phyloP scores from a whole-genome alignment of 1,140 invertebrate species.

The Vanessa tameamea region DNA sequence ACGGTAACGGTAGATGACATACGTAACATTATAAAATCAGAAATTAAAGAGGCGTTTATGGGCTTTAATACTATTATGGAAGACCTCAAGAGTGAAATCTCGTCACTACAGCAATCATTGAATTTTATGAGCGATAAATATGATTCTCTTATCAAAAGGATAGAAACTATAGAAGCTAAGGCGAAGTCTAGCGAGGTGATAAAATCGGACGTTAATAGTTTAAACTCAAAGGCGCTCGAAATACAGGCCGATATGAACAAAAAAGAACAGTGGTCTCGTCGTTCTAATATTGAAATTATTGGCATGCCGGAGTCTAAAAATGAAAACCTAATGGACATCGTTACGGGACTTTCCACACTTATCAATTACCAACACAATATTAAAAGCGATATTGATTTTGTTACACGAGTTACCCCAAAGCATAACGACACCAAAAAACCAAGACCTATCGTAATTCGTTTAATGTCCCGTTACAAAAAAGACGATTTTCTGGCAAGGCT shows the following conservation, averaged over 20 bases:
- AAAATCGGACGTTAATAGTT: slow-evolving; percentile 15
- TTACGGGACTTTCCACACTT: background rate
- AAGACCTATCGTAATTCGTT: slow-evolving; percentile 13
- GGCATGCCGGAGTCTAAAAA: slow-evolving; percentile 12
- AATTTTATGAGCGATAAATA: slow-evolving; percentile 15
- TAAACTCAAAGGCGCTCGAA: slow-evolving; percentile 2
- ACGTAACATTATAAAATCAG: slow-evolving; percentile 14
- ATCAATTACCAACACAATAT: background rate
- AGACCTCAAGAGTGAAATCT: slow-evolving; percentile 13
- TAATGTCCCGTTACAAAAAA: slow-evolving; percentile 12
- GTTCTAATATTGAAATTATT: slow-evolving; percentile 16
- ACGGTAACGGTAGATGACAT: slow-evolving; percentile 8
- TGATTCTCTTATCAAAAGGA: slow-evolving; percentile 11
- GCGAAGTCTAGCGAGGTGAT: slow-evolving; percentile 5
- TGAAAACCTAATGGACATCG: slow-evolving; percentile 6
- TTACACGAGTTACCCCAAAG: slow-evolving; percentile 12
- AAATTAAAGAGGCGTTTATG: slow-evolving; percentile 14
- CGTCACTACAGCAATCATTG: slow-evolving; percentile 7
- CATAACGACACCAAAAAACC: slow-evolving; percentile 9
- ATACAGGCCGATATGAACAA: slow-evolving; percentile 14
- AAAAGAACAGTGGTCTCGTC: slow-evolving; percentile 17
- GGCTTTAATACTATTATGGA: slow-evolving; percentile 11
- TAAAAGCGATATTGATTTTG: slow-evolving; percentile 11
- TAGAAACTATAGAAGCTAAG: slow-evolving; percentile 15
- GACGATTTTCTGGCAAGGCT: slow-evolving; percentile 16